A percentile compares a stretch with the other conserved stretches of the same genome.
These are phyloP conservation scores for Ptychoptera contaminata DNA, from an alignment of 2,888 invertebrate species.

Conservation along the genomic window DNA sequence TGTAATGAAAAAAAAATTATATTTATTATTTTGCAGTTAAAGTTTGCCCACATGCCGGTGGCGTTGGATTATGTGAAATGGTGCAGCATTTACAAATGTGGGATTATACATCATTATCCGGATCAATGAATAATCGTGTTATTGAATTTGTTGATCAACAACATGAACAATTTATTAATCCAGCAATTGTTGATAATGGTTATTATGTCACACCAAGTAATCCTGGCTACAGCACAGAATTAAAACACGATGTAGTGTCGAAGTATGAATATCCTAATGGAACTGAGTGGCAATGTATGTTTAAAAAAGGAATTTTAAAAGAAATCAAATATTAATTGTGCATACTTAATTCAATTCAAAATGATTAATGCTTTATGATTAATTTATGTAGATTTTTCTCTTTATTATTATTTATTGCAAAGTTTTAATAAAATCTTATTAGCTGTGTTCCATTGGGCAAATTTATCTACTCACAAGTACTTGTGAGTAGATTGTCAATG, in stretches of 20 bases:
- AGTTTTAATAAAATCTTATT: too few species aligned
- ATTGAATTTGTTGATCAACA: conserved; percentile 83
- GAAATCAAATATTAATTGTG: conserved; percentile 22
- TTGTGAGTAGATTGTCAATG: too few species aligned
- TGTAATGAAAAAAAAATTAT: background rate
- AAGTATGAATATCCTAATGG: conserved; percentile 64
- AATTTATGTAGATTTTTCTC: too few species aligned
- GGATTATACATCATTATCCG: conserved; percentile 65
- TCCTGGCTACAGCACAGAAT: conserved; percentile 71
- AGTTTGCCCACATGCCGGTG: conserved; percentile 91
- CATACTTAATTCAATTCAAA: too few species aligned
- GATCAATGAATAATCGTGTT: conserved; percentile 51
- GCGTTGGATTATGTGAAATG: conserved; percentile 85
- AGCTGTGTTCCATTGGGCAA: too few species aligned
- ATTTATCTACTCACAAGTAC: too few species aligned
- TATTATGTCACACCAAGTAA: conserved; percentile 57
- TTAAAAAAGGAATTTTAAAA: conserved; percentile 41
- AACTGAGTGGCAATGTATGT: conserved; percentile 56
- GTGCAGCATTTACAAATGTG: conserved; percentile 84
- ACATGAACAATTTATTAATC: conserved; percentile 72
- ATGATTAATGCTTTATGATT: too few species aligned
- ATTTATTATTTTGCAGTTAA: conserved; percentile 44
- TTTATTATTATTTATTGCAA: too few species aligned
- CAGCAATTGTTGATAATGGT: conserved; percentile 51
- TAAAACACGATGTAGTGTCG: conserved; percentile 48